Conservation (phyloP, 2,797 vertebrate species). For the Carcharodon carcharias region DNA sequence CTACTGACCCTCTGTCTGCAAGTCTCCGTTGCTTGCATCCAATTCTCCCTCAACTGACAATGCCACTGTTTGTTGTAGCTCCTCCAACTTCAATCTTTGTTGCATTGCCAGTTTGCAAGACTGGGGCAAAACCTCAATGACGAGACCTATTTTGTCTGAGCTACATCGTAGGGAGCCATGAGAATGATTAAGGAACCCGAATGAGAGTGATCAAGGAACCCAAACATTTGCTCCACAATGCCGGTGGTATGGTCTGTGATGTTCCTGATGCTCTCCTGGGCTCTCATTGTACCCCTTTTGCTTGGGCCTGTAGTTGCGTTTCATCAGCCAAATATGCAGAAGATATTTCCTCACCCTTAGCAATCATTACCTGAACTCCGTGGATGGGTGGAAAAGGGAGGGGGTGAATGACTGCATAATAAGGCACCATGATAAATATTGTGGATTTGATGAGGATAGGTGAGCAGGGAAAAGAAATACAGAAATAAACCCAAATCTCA, state of each 20-base stretch:
- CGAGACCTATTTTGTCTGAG: not conserved
- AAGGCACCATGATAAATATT: not conserved
- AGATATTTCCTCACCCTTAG: not conserved
- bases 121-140: not conserved
- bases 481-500: not conserved
- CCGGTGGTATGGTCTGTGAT: not conserved
- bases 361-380: too few relatives aligned
- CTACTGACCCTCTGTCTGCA: not conserved
- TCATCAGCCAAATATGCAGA: not conserved
- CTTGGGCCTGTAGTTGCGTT: not conserved
- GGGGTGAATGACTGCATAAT: not conserved
- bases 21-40: not conserved
- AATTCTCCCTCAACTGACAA: not conserved
- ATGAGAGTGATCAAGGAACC: not conserved
- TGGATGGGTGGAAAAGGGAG: not conserved
- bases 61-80: not conserved
- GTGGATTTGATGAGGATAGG: not conserved
- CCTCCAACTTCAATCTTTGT: not conserved
- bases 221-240: not conserved
- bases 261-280: not conserved
- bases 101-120: not conserved
- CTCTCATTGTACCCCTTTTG: not conserved
- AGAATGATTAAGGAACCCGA: not conserved
- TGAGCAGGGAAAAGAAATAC: not conserved
- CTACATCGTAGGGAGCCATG: too few relatives aligned